A percentile compares a stretch with the other conserved stretches of the same genome.
These are phyloP conservation scores for Hephaestus fuliginosus DNA, from an alignment of 2,797 vertebrate species.

Conservation along the genomic window DNA sequence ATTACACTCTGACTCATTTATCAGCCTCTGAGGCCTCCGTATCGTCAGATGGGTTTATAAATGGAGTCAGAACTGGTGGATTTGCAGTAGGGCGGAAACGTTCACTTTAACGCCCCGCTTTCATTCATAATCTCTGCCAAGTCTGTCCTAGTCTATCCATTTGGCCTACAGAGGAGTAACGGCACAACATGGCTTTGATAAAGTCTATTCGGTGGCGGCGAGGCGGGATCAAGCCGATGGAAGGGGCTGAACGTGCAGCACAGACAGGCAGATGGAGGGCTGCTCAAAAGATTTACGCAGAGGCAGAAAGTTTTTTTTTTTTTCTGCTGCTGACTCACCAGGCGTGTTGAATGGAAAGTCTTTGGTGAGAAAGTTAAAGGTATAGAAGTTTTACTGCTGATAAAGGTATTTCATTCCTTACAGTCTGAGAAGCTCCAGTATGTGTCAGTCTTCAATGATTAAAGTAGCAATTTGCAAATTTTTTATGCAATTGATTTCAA, in stretches of 20 bases:
- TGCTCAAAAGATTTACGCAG: slow-evolving; percentile 41
- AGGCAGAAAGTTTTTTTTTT: slow-evolving; percentile 20
- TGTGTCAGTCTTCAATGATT: background rate
- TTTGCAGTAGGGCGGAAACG: slow-evolving; percentile 18
- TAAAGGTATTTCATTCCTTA: slow-evolving; percentile 8
- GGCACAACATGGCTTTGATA: slow-evolving; percentile 42
- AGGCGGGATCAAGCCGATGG: slow-evolving; percentile 36
- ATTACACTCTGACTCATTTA: slow-evolving; percentile 53
- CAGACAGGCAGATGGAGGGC: slow-evolving; percentile 45
- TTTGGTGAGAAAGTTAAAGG: slow-evolving; percentile 38
- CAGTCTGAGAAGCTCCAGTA: background rate
- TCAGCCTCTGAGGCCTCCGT: slow-evolving; percentile 40
- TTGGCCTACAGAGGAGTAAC: slow-evolving; percentile 10
- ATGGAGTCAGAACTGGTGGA: slow-evolving; percentile 47
- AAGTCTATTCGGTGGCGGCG: slow-evolving; percentile 19
- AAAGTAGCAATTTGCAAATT: background rate
- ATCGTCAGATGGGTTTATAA: slow-evolving; percentile 64
- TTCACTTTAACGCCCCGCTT: slow-evolving; percentile 52
- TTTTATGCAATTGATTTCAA: background rate
- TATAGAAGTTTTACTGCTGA: slow-evolving; percentile 37
- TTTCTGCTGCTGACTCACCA: slow-evolving; percentile 58
- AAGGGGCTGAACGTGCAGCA: slow-evolving; percentile 35
- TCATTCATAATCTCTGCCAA: slow-evolving; percentile 55
- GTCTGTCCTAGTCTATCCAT: slow-evolving; percentile 25
- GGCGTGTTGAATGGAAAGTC: slow-evolving; percentile 19